Base-by-base conservation (phyloP, 1,140 invertebrate genomes). In the Zaprionus inermis region DNA sequence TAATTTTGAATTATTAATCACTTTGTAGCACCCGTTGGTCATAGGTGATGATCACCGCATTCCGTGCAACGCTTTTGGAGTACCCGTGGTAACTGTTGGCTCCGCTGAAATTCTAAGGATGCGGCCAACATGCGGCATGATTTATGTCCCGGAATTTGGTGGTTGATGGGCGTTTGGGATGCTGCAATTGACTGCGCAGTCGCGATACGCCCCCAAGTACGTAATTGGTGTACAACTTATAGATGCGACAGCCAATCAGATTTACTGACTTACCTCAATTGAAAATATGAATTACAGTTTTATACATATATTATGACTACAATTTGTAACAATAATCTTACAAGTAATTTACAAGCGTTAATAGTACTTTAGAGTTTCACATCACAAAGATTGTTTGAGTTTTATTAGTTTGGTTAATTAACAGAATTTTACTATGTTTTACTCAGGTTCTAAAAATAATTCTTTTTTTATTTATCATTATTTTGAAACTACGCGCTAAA, bases 1-100 rank as follows among this genome's bases (percentile, higher is more conserved):
- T 89, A 89, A 63, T 68, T 67, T 67, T 89, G 10, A 84, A 89
- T 89, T 74, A 89, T 90, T 89, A 65, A 89, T 66, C 72, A 61
- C 41, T 73, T 55, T 55, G 54, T 78, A 34, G 77, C 76, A 71
- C 74, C 84, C 77, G 73, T 74, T 88, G 72, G 64, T 75, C 44
- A 64, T n/a, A 58, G 65, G 38, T 38, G 28, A n/a, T 59, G 78
- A 76, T 78, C 78, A 56, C 41, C 65, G 63, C 78, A 90, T 85
- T 81, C 85, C 81, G 72, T 90, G 78, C 78, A 79, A 66, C 72
- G 64, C 56, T 52, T 32, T 63, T 73, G 78, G 70, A 80, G 85
- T 72, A 69, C 49, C 75, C 84, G 84, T 84, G 66, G 54, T 73
- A 74, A 89, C 84, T 89, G 84, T 60, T 55, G 61, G 51, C 54